These are phyloP conservation scores for Leptinotarsa texana DNA, from an alignment of 1,140 invertebrate genomes.

Conservation along the genomic window DNA sequence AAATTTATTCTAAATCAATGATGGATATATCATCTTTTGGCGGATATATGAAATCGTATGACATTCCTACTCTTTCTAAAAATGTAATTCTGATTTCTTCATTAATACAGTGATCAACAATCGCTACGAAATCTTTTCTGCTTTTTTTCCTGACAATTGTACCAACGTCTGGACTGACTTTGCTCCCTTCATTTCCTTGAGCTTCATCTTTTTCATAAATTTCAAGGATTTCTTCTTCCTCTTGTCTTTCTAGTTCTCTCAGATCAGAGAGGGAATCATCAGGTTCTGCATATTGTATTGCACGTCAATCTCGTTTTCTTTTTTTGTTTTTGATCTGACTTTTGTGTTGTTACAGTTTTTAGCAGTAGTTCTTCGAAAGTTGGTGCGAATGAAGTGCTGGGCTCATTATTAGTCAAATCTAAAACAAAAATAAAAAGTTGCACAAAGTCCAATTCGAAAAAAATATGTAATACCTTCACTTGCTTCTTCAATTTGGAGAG, in stretches of 20 bases:
- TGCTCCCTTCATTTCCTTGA: conserved; percentile 3
- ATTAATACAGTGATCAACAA: not conserved
- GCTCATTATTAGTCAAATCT: conserved; percentile 13
- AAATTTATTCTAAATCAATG: not conserved
- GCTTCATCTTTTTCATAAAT: not conserved
- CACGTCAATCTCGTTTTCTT: not conserved
- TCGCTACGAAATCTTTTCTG: conserved; percentile 7
- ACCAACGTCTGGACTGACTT: not conserved
- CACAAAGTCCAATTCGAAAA: not conserved
- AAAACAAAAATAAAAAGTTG: not conserved
- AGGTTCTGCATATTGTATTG: conserved; percentile 1
- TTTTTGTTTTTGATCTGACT: too few species aligned
- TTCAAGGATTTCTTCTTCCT: not conserved
- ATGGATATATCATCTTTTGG: conserved; percentile 3
- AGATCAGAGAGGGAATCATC: not conserved
- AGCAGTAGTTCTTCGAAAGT: conserved; percentile 1
- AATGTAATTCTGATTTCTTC: not conserved
- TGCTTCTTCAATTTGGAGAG: not conserved
- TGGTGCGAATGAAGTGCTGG: not conserved
- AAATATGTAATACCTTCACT: not conserved
- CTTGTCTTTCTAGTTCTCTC: not conserved
- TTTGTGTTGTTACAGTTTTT: conserved; percentile 11
- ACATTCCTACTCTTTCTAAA: not conserved
- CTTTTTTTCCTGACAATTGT: not conserved
- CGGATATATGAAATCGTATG: conserved; percentile 2